phyloP scores from a whole-genome alignment of 2,113 vertebrate genomes.

The Mus spicilegus region DNA sequence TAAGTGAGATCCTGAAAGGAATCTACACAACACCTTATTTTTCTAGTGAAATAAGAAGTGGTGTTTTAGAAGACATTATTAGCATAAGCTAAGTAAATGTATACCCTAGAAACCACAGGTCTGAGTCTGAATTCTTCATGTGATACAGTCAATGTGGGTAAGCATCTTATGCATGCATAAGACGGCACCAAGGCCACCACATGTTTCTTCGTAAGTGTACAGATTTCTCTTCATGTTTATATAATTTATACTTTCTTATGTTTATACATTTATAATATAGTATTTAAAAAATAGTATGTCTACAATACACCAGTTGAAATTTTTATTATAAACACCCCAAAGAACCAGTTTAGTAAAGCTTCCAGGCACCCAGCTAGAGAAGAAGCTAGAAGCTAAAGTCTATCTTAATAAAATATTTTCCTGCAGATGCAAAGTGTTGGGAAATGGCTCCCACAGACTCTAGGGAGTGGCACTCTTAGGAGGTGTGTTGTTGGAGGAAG shows the following conservation, averaged over 20 bases:
- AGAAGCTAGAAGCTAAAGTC: neutral
- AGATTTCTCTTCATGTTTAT: neutral
- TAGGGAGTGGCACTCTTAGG: neutral
- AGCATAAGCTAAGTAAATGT: neutral
- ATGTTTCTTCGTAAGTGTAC: neutral
- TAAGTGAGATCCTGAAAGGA: neutral
- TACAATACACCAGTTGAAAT: neutral
- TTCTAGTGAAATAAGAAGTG: neutral
- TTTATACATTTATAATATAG: neutral
- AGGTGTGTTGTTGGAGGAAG: neutral
- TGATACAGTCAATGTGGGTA: neutral
- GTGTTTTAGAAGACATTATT: neutral
- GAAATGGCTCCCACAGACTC: neutral
- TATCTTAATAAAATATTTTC: conserved; percentile 1
- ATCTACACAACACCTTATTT: neutral
- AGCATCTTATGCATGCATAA: neutral
- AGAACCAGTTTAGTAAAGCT: neutral
- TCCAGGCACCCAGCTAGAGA: neutral
- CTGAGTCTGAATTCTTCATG: neutral
- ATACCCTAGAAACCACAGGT: neutral
- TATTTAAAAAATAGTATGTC: neutral
- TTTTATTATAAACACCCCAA: neutral
- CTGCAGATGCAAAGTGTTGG: neutral
- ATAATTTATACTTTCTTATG: neutral
- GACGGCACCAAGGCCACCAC: neutral